Percentiles rank a stretch among this genome's conserved stretches.
Evolutionary conservation across 2,888 invertebrate species (phyloP).

Genomic region (Iselma pallidipennis): DNA sequence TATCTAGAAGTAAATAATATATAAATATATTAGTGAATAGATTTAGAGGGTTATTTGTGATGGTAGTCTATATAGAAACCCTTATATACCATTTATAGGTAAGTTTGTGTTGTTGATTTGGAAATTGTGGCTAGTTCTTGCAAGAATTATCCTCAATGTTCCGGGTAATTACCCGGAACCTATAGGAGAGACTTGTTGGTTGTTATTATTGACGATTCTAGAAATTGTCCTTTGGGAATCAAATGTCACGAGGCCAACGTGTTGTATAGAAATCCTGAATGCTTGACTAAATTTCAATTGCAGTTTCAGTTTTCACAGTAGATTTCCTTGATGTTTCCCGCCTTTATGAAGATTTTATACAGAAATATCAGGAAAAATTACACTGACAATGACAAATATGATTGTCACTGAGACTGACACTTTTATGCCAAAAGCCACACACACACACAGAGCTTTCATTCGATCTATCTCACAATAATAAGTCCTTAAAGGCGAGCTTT

Average conservation of each 20-base stretch:
- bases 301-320: background rate
- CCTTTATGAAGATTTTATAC: no score
- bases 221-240: background rate
- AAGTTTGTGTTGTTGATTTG: background rate
- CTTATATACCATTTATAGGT: background rate
- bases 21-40: no score
- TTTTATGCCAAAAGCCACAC: no score
- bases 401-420: no score
- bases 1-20: no score
- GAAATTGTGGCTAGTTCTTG: background rate
- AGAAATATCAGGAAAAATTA: no score
- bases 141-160: background rate
- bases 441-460: no score
- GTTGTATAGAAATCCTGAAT: background rate
- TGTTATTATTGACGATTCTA: background rate
- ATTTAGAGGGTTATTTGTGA: background rate
- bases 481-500: no score
- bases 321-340: no score
- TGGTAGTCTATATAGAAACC: background rate
- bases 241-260: background rate
- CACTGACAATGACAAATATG: no score
- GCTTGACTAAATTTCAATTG: background rate
- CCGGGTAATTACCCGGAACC: no score
- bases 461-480: no score
- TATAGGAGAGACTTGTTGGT: background rate